Base-by-base conservation (phyloP, 2,888 invertebrate genomes). In the Orgyia antiqua region DNA sequence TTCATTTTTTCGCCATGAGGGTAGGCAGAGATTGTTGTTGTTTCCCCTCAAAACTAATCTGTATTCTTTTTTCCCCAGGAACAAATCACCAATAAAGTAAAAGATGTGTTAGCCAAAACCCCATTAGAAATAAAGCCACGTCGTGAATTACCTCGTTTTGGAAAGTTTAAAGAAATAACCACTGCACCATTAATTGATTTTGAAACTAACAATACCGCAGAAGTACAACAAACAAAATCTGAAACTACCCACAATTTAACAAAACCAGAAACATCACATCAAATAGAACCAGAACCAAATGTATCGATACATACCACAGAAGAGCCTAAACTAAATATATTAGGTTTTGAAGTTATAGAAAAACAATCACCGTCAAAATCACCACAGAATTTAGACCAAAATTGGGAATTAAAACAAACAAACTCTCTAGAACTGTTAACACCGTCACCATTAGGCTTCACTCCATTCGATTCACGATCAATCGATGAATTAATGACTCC, bases 51-150 rank as follows among this genome's bases (percentile, higher is more conserved):
- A n/a, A n/a, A n/a, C n/a, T n/a, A n/a, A n/a, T n/a, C n/a, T n/a
- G n/a, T n/a, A n/a, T n/a, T n/a, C 18, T 20, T n/a, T 29, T 13
- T 5, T 25, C 33, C 13, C 43, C 84, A 93, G 89, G 90, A 91
- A 32, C 92, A 92, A 68, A 92, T 97, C 27, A 87, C 88, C 13
- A 88, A 89, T 30, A 92, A 93, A 75, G 92, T 96, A 7, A 83
- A 90, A 39, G 88, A 88, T 27, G 92, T 94, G 1, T 74, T 95
- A 23, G 88, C 89, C 13, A 89, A 91, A 45, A 94, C 93, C 0
- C 97, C 97, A 0, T 76, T 95, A 1, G 88, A 90, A 40, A 78
- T 86, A 18, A 68, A 68, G 42, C 82, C 83, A 1, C 62, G 80
- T 0, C 55, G 74, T 0, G 75, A 73, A 30, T 51, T 76, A 19